Evolutionary conservation across 2,888 invertebrate species (phyloP).

Genomic region (Leptinotarsa tumamoca): DNA sequence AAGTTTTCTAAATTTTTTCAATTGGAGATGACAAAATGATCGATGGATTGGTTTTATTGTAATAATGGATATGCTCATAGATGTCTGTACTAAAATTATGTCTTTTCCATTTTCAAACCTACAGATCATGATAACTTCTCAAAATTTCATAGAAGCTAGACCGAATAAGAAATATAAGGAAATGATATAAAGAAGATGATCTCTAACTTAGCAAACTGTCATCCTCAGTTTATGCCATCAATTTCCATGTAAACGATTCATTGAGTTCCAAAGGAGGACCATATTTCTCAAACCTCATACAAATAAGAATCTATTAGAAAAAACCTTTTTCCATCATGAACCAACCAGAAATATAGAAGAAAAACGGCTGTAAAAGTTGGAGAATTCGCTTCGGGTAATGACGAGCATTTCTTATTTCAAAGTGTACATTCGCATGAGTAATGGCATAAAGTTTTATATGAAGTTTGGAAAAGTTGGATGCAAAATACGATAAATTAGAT

Average conservation of each 20-base stretch:
- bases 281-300: not conserved
- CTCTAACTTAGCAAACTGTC: no score
- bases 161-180: no score
- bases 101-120: no score
- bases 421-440: not conserved
- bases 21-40: no score
- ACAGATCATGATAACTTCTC: no score
- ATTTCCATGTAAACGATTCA: not conserved
- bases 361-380: not conserved
- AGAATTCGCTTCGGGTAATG: not conserved
- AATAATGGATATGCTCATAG: no score
- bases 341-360: not conserved
- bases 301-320: not conserved
- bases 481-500: not conserved
- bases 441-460: not conserved
- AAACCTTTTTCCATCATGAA: not conserved
- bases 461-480: not conserved
- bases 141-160: no score
- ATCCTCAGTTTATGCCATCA: no score
- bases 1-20: no score
- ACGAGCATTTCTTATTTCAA: conserved; percentile 7
- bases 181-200: no score
- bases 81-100: no score
- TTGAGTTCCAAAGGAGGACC: not conserved
- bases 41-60: no score